Conservation (phyloP, 2,888 invertebrate genomes). For the Pyrochroa serraticornis region DNA sequence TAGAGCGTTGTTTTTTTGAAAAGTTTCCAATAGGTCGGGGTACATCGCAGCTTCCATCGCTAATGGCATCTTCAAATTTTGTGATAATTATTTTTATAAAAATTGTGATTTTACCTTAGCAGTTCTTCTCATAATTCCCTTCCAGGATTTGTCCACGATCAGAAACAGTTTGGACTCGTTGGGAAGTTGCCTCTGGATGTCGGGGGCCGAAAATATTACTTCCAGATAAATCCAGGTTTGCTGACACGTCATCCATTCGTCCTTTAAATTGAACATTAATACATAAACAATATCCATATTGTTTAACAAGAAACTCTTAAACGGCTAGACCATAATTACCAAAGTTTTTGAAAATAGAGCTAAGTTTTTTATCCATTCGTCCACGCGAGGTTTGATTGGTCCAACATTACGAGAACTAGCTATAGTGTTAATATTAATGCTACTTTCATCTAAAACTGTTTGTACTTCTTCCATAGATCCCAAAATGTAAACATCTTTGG, state of each 20-base stretch:
- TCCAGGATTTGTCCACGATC: conserved; percentile 88
- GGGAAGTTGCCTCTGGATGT: conserved; percentile 91
- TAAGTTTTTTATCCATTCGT: conserved; percentile 79
- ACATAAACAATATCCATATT: too few species aligned
- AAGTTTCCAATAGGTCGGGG: conserved; percentile 71
- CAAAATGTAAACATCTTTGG: conserved; percentile 82
- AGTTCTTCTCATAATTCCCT: conserved; percentile 83
- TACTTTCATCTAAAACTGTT: conserved; percentile 81
- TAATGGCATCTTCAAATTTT: conserved; percentile 65
- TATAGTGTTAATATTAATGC: conserved; percentile 85
- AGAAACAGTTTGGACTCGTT: conserved; percentile 87
- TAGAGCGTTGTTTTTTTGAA: conserved; percentile 76
- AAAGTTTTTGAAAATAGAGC: conserved; percentile 83
- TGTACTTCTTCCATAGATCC: conserved; percentile 87
- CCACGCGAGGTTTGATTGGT: conserved; percentile 80
- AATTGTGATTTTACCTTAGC: conserved; percentile 65
- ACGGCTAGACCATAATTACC: too few species aligned
- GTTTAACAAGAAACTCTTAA: too few species aligned
- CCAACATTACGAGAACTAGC: conserved; percentile 85
- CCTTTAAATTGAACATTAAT: conserved; percentile 62
- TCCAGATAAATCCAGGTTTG: conserved; percentile 94
- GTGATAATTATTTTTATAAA: neutral
- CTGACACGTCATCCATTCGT: conserved; percentile 88
- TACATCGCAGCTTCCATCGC: conserved; percentile 82
- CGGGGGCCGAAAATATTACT: conserved; percentile 92